Evolutionary conservation across 1,140 invertebrate genomes (phyloP).

Genomic region (Bombus superbus): DNA sequence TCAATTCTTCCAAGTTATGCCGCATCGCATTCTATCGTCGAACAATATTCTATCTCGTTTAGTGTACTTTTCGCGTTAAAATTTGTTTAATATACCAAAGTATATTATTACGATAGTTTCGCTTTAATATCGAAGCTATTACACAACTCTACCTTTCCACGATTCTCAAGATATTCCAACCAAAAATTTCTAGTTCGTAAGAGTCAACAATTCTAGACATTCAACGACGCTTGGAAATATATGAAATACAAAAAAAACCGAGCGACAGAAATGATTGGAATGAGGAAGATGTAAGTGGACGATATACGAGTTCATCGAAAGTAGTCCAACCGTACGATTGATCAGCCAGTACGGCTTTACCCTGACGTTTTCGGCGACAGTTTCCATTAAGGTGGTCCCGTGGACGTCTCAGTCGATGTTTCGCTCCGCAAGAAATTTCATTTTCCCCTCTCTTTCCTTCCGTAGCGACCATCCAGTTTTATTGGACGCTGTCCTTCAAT

Average conservation of each 20-base stretch:
- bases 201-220: background rate
- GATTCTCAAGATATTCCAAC: background rate
- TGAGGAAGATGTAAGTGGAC: background rate
- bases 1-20: too few relatives aligned
- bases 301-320: slow-evolving; percentile 29
- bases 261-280: background rate
- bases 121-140: background rate
- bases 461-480: background rate
- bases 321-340: slow-evolving; percentile 45
- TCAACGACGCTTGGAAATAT: background rate
- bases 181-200: background rate
- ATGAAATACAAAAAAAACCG: background rate
- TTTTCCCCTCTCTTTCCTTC: slow-evolving; percentile 20
- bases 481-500: background rate
- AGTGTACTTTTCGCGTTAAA: fast-evolving
- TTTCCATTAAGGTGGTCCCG: slow-evolving; percentile 56
- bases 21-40: too few relatives aligned
- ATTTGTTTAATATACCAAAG: background rate
- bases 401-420: slow-evolving; percentile 30
- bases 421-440: slow-evolving; percentile 57
- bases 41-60: too few relatives aligned
- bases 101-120: background rate
- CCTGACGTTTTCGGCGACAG: slow-evolving; percentile 54
- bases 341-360: slow-evolving; percentile 41
- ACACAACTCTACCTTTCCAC: background rate